These are phyloP conservation scores for Drosophila emarginata DNA, from an alignment of 2,888 invertebrate genomes.

Conservation along the genomic window DNA sequence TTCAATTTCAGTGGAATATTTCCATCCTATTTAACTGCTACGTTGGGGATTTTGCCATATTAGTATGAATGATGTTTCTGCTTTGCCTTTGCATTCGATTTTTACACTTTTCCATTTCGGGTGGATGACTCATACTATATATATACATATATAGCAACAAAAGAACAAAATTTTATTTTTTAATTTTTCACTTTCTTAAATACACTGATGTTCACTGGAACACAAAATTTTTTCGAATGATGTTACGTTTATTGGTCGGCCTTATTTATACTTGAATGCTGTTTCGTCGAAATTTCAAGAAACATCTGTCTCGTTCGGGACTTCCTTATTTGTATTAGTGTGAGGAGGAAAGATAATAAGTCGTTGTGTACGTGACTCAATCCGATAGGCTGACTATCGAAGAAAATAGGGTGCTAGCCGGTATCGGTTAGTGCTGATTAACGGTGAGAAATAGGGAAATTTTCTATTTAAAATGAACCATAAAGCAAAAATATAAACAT, in stretches of 20 bases:
- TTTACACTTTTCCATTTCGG: conserved; percentile 54
- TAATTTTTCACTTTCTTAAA: conserved; percentile 21
- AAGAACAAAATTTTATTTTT: conserved; percentile 19
- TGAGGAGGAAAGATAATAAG: conserved; percentile 13
- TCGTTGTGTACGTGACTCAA: conserved; percentile 26
- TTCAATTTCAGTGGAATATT: conserved; percentile 43
- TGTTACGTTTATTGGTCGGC: background rate
- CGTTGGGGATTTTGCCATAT: conserved; percentile 49
- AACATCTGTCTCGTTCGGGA: conserved; percentile 25
- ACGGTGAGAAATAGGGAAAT: too few relatives aligned
- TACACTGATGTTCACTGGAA: conserved; percentile 53
- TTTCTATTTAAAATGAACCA: too few relatives aligned
- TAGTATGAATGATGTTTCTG: conserved; percentile 33
- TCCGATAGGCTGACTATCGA: too few relatives aligned
- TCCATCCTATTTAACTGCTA: conserved; percentile 41
- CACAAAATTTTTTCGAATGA: conserved; percentile 58
- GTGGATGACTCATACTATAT: conserved; percentile 29
- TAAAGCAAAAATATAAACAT: too few relatives aligned
- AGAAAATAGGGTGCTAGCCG: too few relatives aligned
- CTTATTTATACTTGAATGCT: conserved; percentile 55
- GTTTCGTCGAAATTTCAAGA: conserved; percentile 41
- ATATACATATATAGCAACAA: conserved; percentile 29
- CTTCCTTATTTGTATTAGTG: conserved; percentile 38
- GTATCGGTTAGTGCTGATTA: too few relatives aligned
- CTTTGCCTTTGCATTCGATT: conserved; percentile 30